Evolutionary conservation across 2,113 vertebrate genomes (phyloP), one percentile per base, ranked within the genome.

Genomic region (Morone saxatilis): DNA sequence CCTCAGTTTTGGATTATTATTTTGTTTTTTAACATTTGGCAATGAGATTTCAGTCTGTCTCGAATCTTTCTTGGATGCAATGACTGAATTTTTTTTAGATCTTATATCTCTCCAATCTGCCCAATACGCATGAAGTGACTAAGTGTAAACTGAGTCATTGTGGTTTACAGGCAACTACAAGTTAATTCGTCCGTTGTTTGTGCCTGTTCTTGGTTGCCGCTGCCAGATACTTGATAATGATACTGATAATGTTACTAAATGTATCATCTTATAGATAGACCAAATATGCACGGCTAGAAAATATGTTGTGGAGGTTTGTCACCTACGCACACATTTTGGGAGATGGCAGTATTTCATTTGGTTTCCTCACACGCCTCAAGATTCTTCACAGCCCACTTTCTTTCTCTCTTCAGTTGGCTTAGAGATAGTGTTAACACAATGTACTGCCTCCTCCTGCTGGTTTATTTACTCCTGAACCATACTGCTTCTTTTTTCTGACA

Each of bases 401-500:
- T 67, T 67, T 78, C 13, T 68, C 22, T 60, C 22, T 38, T 16
- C 25, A 17, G 1, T 66, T 70, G 65, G 40, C 40, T 50, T 17
- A 48, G 25, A 61, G 38, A 48, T 20, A 12, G 60, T 31, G 40
- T 69, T n/a, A 71, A 65, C 43, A 43, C 67, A 47, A 36, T 40
- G 47, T 19, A 10, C 71, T 76, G 71, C 65, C 66, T 76, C 66
- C 73, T 71, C 51, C 88, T 78, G 80, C 68, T 86, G 84, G 74
- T 71, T 85, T 57, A 62, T 79, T 62, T n/a, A 10, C 36, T 70
- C 5, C 2, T 50, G 9, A 66, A 71, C 66, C 31, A 51, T 62
- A n/a, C 76, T 51, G 22, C 41, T 7, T 4, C 11, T 53, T 7
- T 16, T 69, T 16, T 38, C 5, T 38, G 5, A 59, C 7, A 11